A percentile compares a stretch with the other conserved stretches of the same genome.
Conservation (phyloP, 2,888 invertebrate genomes). For the Muschampia plurimacula region DNA sequence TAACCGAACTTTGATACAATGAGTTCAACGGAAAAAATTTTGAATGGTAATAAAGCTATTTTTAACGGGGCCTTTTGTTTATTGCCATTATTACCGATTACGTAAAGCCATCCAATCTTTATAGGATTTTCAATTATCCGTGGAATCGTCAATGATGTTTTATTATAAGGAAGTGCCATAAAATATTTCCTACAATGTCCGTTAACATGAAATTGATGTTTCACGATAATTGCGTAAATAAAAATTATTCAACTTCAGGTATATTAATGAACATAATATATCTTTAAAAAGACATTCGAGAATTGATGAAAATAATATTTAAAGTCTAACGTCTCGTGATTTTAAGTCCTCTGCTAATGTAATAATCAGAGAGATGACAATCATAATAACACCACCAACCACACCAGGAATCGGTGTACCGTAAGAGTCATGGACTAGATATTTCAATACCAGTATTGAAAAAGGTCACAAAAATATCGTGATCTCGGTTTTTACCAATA, state of each 20-base stretch:
- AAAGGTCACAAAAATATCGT: no score
- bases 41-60: background rate
- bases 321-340: no score
- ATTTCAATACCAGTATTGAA: no score
- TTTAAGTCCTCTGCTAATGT: no score
- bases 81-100: slow-evolving; percentile 13
- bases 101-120: slow-evolving; percentile 9
- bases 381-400: no score
- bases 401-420: no score
- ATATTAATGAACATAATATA: background rate
- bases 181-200: background rate
- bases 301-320: background rate
- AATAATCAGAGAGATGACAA: no score
- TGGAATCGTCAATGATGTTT: slow-evolving; percentile 16
- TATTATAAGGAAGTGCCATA: slow-evolving; percentile 28
- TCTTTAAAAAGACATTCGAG: background rate
- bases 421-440: no score
- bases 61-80: slow-evolving; percentile 3
- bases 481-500: no score
- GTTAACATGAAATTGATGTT: slow-evolving; percentile 16
- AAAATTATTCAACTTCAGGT: background rate
- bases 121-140: slow-evolving; percentile 13
- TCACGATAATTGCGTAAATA: background rate
- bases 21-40: slow-evolving; percentile 13
- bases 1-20: background rate